Conservation (phyloP, 2,113 vertebrate species). For the Suncus etruscus region DNA sequence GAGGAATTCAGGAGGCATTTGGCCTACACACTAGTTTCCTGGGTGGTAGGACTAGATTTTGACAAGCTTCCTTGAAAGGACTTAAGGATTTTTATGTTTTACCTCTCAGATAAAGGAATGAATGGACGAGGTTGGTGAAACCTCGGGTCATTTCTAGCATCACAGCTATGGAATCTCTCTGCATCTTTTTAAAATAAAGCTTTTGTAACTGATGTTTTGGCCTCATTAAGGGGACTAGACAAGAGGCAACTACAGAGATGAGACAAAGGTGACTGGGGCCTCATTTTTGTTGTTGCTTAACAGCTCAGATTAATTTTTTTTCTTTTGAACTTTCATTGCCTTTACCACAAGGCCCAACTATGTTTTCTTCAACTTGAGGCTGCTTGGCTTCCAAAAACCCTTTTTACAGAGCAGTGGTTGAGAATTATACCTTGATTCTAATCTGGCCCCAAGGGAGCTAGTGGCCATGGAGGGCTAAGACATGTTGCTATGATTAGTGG, state of each 20-base stretch:
- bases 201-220: constrained; percentile 43
- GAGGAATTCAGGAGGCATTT: constrained; percentile 39
- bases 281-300: constrained; percentile 43
- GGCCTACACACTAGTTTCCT: constrained; percentile 35
- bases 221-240: neutral
- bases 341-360: neutral
- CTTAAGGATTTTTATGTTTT: constrained; percentile 46
- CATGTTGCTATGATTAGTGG: constrained; percentile 14
- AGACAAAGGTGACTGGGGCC: neutral
- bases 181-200: constrained; percentile 47
- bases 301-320: neutral
- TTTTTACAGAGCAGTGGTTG: neutral
- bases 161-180: constrained; percentile 63
- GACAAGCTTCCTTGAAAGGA: constrained; percentile 48
- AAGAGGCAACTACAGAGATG: neutral
- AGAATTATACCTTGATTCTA: neutral
- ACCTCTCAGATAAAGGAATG: constrained; percentile 61
- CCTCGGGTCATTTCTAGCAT: constrained; percentile 66
- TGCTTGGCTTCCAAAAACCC: neutral
- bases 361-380: constrained; percentile 20
- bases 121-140: constrained; percentile 68
- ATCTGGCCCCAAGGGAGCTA: neutral
- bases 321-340: no score
- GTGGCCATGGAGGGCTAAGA: neutral
- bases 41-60: constrained; percentile 46